Conservation (phyloP, 2,113 vertebrate genomes). For the Planiliza haematocheilus region DNA sequence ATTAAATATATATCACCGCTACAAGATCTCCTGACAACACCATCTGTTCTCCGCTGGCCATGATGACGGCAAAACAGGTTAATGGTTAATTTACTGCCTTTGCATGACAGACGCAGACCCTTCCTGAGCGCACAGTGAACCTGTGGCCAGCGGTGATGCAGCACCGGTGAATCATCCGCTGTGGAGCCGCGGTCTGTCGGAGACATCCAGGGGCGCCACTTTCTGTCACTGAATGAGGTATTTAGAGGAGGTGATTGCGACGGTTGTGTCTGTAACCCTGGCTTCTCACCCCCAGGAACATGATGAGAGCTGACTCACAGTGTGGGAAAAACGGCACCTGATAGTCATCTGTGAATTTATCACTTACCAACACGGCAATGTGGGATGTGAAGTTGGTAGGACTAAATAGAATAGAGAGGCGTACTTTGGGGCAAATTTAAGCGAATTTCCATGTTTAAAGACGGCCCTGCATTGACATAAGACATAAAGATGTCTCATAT, state of each 20-base stretch:
- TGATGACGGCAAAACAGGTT: slow-evolving; percentile 54
- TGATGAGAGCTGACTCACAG: slow-evolving; percentile 64
- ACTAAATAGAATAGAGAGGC: background rate
- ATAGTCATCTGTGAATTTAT: slow-evolving; percentile 64
- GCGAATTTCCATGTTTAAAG: background rate
- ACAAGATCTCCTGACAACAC: slow-evolving; percentile 63
- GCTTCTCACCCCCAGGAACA: slow-evolving; percentile 71
- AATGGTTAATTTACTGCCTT: slow-evolving; percentile 65
- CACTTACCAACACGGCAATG: slow-evolving; percentile 47
- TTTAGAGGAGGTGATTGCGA: slow-evolving; percentile 61
- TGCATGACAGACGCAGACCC: slow-evolving; percentile 27
- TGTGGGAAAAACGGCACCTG: slow-evolving; percentile 60
- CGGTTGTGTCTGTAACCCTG: slow-evolving; percentile 60
- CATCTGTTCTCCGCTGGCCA: slow-evolving; percentile 63
- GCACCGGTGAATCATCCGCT: slow-evolving; percentile 61
- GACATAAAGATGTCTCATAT: background rate
- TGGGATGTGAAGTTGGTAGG: slow-evolving; percentile 24
- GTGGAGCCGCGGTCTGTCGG: slow-evolving; percentile 48
- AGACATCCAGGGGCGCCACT: slow-evolving; percentile 64
- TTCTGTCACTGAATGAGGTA: slow-evolving; percentile 63
- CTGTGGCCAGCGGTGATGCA: slow-evolving; percentile 18
- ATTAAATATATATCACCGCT: slow-evolving; percentile 68
- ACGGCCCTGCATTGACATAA: background rate
- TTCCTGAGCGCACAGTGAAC: slow-evolving; percentile 24
- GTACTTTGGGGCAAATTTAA: background rate